phyloP scores from a whole-genome alignment of 2,113 vertebrate species.

The Madoqua kirkii region DNA sequence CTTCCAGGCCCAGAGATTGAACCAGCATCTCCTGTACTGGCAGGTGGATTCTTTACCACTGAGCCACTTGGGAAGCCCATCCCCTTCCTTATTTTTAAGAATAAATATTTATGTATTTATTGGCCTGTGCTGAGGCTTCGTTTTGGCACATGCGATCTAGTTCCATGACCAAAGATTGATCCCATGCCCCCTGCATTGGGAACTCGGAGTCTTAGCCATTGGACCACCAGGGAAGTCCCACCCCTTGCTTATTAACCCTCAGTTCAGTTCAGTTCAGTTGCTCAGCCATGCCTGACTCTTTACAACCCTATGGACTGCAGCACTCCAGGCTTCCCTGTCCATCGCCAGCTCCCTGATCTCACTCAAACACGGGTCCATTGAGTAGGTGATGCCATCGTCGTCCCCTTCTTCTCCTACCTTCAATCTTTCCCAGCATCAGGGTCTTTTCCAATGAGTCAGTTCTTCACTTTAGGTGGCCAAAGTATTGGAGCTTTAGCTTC shows the following conservation, averaged over 20 bases:
- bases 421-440: not conserved
- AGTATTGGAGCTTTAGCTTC: not conserved
- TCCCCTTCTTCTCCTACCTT: not conserved
- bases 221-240: not conserved
- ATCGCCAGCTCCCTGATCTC: not conserved
- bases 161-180: not conserved
- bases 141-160: not conserved
- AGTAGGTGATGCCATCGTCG: not conserved
- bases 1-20: not conserved
- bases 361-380: not conserved
- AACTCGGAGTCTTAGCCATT: not conserved
- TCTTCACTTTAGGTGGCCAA: not conserved
- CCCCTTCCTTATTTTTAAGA: not conserved
- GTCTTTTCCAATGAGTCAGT: not conserved
- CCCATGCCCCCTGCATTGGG: not conserved
- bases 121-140: not conserved
- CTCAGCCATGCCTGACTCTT: accelerated
- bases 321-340: not conserved
- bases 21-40: not conserved
- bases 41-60: not conserved
- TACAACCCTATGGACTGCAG: not conserved
- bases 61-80: not conserved
- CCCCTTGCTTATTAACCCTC: not conserved
- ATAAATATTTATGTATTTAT: not conserved
- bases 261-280: not conserved